Conservation (phyloP, 2,888 invertebrate genomes). For the Gnatocerus cornutus region DNA sequence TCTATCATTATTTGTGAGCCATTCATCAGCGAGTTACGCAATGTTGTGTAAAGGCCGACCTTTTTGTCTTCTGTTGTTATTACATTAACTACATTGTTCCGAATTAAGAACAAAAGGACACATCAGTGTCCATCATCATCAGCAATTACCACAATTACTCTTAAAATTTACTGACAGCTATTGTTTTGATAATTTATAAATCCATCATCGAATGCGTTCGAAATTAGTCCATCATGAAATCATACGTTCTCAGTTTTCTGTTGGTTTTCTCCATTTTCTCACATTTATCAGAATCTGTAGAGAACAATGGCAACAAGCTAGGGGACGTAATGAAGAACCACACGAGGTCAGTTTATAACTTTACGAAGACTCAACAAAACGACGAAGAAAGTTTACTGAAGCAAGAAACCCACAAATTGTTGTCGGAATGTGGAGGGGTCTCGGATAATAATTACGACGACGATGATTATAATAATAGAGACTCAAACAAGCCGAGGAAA, state of each 20-base stretch:
- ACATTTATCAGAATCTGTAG: constrained; percentile 4
- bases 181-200: constrained; percentile 47
- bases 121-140: constrained; percentile 31
- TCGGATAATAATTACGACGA: constrained; percentile 45
- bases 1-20: constrained; percentile 9
- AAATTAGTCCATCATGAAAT: constrained; percentile 27
- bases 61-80: constrained; percentile 21
- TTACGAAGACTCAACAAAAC: constrained; percentile 45
- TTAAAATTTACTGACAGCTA: constrained; percentile 32
- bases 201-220: not conserved
- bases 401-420: constrained; percentile 60
- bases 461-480: constrained; percentile 22
- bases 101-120: constrained; percentile 36
- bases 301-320: constrained; percentile 47
- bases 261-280: not conserved
- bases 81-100: constrained; percentile 17
- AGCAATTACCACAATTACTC: constrained; percentile 28
- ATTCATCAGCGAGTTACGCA: constrained; percentile 8
- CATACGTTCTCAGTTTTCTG: constrained; percentile 8
- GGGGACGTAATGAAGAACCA: constrained; percentile 56
- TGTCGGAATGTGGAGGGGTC: constrained; percentile 62
- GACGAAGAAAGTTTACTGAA: constrained; percentile 56
- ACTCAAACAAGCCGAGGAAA: constrained; percentile 8
- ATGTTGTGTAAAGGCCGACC: constrained; percentile 1
- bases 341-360: constrained; percentile 44